phyloP scores from a whole-genome alignment of 2,888 invertebrate species.

The Eudasyphora cyanicolor region DNA sequence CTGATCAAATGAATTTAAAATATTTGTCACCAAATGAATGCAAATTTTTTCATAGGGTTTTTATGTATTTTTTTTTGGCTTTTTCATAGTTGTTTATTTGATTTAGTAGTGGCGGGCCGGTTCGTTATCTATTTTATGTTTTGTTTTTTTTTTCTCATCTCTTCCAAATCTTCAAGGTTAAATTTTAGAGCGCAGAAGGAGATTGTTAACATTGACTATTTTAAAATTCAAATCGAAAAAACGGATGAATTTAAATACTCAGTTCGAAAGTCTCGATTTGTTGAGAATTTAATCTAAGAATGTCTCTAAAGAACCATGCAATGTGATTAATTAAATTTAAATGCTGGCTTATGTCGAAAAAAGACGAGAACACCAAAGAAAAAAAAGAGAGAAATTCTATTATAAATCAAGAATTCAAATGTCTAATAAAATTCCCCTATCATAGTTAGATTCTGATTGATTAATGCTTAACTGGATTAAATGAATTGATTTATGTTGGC shows the following conservation, averaged over 20 bases:
- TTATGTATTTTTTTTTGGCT: not conserved
- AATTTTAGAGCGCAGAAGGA: constrained; percentile 6
- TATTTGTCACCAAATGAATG: constrained; percentile 1
- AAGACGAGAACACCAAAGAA: not conserved
- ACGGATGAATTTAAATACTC: not conserved
- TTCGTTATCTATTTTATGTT: constrained; percentile 11
- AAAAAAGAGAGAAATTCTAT: not conserved
- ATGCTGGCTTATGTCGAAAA: no score
- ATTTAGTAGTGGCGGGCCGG: not conserved
- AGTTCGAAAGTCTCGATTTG: not conserved
- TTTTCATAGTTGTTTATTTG: constrained; percentile 12
- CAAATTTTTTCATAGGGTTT: constrained; percentile 8
- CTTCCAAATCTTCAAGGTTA: constrained; percentile 35
- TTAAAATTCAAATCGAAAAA: not conserved
- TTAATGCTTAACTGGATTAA: no score
- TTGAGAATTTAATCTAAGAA: not conserved
- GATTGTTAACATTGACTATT: not conserved
- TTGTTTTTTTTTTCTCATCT: constrained; percentile 2
- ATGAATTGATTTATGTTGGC: no score
- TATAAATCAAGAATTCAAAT: not conserved
- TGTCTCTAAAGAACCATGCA: not conserved
- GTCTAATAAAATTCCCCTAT: no score
- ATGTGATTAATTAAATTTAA: no score
- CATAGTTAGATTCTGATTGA: no score
- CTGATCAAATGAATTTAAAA: not conserved